Base-by-base conservation (phyloP, 1,140 invertebrate genomes). In the Pseudomyrmex flavicornis region DNA sequence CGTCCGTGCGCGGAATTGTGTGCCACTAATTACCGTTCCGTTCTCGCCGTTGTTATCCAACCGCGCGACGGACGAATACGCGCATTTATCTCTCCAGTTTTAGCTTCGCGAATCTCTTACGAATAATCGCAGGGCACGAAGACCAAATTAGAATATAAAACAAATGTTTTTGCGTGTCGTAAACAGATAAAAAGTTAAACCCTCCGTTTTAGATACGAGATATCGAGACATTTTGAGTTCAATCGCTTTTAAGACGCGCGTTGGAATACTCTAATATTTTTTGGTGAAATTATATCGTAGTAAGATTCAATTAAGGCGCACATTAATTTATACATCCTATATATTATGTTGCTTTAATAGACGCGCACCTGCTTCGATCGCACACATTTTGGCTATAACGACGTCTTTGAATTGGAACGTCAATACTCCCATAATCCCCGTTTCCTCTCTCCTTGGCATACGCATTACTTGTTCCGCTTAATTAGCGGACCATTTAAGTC, bases 41-140 rank as follows among this genome's bases (percentile, higher is more conserved):
- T 80, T 80, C 76, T 80, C 76, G 66, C 76, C 76, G 76, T 80
- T 80, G 76, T 80, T 80, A 80, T 80, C 66, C 76, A 80, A 80
- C 76, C 68, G 72, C 72, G 66, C 76, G 66, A 54, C 54, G 76
- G 54, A 80, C 54, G 76, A 70, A 79, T 79, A 79, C 76, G 76
- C 59, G 76, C 76, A 72, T 80, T 80, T 72, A 80, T 80, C 76
- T 80, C 66, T 44, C 44, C 52, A 44, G 76, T 70, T 80, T 80
- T 80, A 80, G 54, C 54, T 80, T 80, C 50, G 66, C 66, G 76
- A 80, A 72, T 80, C 66, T 80, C 66, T 80, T 80, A 80, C 44
- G 54, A 72, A 80, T 80, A 80, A 80, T 61, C 54, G 54, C 8
- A 44, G 66, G 44, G 44, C 22, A 80, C 70, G 44, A 80, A 54